Percentiles rank a stretch among this genome's conserved stretches.
phyloP scores from a whole-genome alignment of 2,888 invertebrate species.

The Aquatica leii region DNA sequence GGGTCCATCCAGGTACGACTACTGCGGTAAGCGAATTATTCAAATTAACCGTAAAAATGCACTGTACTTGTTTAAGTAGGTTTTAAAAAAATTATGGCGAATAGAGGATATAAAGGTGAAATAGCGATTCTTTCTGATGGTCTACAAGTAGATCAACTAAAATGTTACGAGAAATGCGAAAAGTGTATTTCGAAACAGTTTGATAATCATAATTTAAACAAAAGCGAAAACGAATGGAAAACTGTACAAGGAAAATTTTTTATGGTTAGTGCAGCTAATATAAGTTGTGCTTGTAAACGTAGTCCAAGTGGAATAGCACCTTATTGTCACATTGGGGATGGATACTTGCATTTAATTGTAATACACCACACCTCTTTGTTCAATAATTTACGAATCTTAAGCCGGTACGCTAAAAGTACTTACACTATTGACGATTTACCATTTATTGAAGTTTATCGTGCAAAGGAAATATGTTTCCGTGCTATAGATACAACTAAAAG shows the following conservation, averaged over 20 bases:
- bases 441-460: constrained; percentile 78
- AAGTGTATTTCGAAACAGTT: constrained; percentile 52
- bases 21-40: constrained; percentile 66
- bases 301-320: constrained; percentile 82
- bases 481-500: constrained; percentile 63
- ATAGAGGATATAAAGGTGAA: constrained; percentile 72
- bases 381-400: constrained; percentile 74
- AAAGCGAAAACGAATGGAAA: constrained; percentile 59
- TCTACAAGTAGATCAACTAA: constrained; percentile 59
- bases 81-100: constrained; percentile 69
- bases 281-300: constrained; percentile 77
- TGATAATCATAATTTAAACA: constrained; percentile 35
- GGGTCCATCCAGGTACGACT: constrained; percentile 85
- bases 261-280: constrained; percentile 80
- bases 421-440: constrained; percentile 76
- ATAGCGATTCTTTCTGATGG: constrained; percentile 64
- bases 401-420: constrained; percentile 68
- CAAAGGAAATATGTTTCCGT: constrained; percentile 74
- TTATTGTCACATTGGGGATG: constrained; percentile 81
- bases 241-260: constrained; percentile 76
- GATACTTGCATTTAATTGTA: constrained; percentile 78
- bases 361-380: constrained; percentile 76
- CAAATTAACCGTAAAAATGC: no score
- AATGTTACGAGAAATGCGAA: constrained; percentile 64
- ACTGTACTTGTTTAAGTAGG: constrained; percentile 61